Base-by-base conservation (phyloP, 37 sponge, comb jelly and placozoan species). In the Tethya wilhelma region DNA sequence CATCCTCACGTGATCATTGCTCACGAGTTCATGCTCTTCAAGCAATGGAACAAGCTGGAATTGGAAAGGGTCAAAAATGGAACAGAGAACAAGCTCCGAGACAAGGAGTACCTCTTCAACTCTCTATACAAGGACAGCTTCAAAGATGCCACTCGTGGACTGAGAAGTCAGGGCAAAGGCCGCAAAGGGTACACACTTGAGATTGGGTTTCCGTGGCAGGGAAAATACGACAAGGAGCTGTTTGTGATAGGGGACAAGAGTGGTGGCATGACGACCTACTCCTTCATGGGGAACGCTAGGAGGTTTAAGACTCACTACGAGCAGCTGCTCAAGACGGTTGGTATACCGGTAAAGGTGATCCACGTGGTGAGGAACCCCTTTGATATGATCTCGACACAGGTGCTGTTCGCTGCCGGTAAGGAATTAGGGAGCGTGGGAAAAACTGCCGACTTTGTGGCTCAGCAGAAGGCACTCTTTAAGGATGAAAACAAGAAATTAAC, bases 1-100 rank as follows among this genome's bases (percentile, higher is more conserved):
- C 87, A 87, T 33, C 87, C 87, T 46, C 56, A 87, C 69, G 37
- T 80, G 38, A 71, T 79, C 34, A 87, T 87, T 12, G 45, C 87
- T 14, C 76, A 87, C 44, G 81, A 87, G 41, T 65, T 67, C 57
- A 42, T 31, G 8, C 74, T 83, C 2, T 83, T 83, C 44, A 28
- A 66, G 23, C 32, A 66, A 46, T 34, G 46, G 67, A 44, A 2
- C 55, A 19, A 28, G 5, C 1, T 33, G 7, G 7, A 44, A 42
- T 22, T 56, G 58, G 41, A 74, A 34, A 14, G 20, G 17, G 37
- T 17, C 22, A 69, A 2, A 30, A 19, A n/a, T 7, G 33, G 37
- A 11, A 3, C 36, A 4, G 7, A 38, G 37, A 44, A 26, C n/a
- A n/a, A n/a, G n/a, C n/a, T n/a, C n/a, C n/a, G n/a, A n/a, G n/a